Evolutionary conservation across 92 coral and sea anemone species (phyloP), one percentile per base, ranked within the genome.

Genomic region (Parazoanthus atlanticus): DNA sequence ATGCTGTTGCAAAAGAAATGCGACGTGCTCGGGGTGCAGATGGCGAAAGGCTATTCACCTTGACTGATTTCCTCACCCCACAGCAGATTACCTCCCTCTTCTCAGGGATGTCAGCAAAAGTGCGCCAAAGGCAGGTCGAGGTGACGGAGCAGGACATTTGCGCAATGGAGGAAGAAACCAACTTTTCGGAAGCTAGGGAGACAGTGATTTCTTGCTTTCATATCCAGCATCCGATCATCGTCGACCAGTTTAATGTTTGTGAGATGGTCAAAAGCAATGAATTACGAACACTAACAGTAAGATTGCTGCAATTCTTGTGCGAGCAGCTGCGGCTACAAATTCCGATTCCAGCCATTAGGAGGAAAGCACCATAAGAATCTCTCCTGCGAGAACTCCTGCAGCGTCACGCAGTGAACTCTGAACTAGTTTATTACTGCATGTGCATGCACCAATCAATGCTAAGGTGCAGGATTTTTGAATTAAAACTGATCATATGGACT

Each of bases 51-150:
- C 33, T 89, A 76, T 89, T 91, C 31, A 30, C 47, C 38, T 54
- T 85, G 64, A 46, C 84, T 10, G 90, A 91, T 52, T 88, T 88
- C 69, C 76, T 89, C 21, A 73, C 88, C 21, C 90, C 88, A 54
- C 92, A 92, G 64, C 90, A 89, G 58, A 88, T 81, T 30, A 74
- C 86, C 70, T 89, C 90, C 40, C 80, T 84, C 64, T 89, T 89
- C 71, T 88, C 91, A 40, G 40, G 91, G 43, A 81, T 84, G 82
- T 86, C 86, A 8, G 89, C 89, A 26, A 91, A 91, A 72, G 70
- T 76, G 43, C 89, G 71, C 75, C 91, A 89, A 79, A 86, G 1
- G 26, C 58, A 40, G 36, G 70, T 61, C 78, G 80, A 76, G 26
- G 82, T 78, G 33, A 78, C 54, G 36, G 66, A 61, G 54, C 80